Evolutionary conservation across 2,888 invertebrate species (phyloP).

Genomic region (Drosophila eohydei): DNA sequence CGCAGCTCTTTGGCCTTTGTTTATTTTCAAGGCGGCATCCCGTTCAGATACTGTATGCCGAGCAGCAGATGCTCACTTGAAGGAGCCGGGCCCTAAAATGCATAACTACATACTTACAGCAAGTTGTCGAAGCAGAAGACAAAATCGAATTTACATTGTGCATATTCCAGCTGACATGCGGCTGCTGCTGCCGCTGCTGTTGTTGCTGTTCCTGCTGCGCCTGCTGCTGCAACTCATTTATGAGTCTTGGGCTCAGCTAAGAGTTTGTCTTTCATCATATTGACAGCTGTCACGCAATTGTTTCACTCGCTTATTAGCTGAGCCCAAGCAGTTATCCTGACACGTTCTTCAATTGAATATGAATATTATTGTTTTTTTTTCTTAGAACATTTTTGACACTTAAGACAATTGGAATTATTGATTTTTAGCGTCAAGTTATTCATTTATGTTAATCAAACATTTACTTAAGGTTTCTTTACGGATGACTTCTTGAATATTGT

Average conservation of each 20-base stretch:
- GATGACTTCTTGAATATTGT: too few relatives aligned
- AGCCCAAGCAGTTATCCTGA: conserved; percentile 24
- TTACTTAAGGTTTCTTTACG: neutral
- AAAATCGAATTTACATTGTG: conserved; percentile 29
- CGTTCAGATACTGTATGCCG: conserved; percentile 28
- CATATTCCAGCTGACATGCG: conserved; percentile 44
- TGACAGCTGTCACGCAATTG: conserved; percentile 48
- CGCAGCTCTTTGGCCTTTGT: conserved; percentile 37
- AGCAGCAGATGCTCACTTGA: conserved; percentile 51
- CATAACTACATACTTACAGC: conserved; percentile 31
- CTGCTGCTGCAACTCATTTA: conserved; percentile 40
- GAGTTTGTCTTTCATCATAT: conserved; percentile 16
- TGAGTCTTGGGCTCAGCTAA: conserved; percentile 19
- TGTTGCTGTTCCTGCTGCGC: conserved; percentile 6
- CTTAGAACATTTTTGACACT: neutral
- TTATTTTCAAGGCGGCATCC: conserved; percentile 41
- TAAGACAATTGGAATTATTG: neutral
- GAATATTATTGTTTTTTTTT: neutral
- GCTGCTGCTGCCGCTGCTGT: conserved; percentile 14
- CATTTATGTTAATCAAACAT: neutral
- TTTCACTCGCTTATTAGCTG: conserved; percentile 30
- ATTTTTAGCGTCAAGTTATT: neutral
- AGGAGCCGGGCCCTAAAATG: conserved; percentile 40
- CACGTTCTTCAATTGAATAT: conserved; percentile 5
- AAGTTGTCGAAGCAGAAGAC: conserved; percentile 13